A percentile compares a stretch with the other conserved stretches of the same genome.
phyloP scores from a whole-genome alignment of 2,113 vertebrate genomes.

The Ailurus styani region DNA sequence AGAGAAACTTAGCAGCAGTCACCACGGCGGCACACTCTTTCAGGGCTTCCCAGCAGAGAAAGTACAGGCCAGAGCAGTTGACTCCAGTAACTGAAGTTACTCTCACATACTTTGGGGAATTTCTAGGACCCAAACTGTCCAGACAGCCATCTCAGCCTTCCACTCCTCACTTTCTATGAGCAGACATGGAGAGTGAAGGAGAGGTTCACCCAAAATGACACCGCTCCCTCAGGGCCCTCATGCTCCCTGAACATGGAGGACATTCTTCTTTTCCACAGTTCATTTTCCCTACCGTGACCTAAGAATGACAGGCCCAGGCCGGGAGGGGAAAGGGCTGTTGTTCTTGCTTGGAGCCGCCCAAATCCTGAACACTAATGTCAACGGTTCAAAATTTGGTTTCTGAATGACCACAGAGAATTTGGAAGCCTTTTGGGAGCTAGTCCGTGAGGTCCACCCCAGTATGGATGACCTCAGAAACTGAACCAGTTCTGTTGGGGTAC shows the following conservation, averaged over 20 bases:
- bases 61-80: background rate
- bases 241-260: background rate
- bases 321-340: background rate
- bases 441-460: background rate
- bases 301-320: accelerated
- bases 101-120: background rate
- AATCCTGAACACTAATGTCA: background rate
- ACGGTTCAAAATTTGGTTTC: background rate
- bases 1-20: background rate
- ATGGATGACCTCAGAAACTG: background rate
- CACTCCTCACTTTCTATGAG: no score
- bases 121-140: background rate
- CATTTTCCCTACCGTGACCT: background rate
- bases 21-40: accelerated
- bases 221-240: background rate
- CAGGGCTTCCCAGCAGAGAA: background rate
- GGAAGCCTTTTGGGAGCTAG: background rate
- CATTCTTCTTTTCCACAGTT: background rate
- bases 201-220: background rate
- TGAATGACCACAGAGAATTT: background rate
- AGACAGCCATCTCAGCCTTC: background rate
- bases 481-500: background rate
- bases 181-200: background rate
- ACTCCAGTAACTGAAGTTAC: background rate
- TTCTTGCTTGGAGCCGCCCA: background rate